A percentile compares a stretch with the other conserved stretches of the same genome.
Conservation (phyloP, 2,113 vertebrate species). For the Nansenia antarctica region DNA sequence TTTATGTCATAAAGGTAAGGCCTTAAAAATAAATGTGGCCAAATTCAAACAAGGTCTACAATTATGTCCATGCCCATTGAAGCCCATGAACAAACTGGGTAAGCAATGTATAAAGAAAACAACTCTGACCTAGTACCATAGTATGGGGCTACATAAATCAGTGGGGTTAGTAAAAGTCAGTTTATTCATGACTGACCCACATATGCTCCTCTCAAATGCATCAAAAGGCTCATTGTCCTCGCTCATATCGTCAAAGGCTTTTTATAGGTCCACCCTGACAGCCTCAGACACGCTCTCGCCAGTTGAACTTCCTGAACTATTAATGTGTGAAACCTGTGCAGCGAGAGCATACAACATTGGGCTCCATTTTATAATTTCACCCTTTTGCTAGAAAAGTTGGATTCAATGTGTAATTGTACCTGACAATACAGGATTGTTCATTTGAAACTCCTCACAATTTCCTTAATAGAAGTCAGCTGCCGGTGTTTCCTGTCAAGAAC, state of each 20-base stretch:
- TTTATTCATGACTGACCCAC: slow-evolving; percentile 68
- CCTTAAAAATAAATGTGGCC: no score
- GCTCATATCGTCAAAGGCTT: slow-evolving; percentile 46
- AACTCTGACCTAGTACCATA: slow-evolving; percentile 18
- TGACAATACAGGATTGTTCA: slow-evolving; percentile 65
- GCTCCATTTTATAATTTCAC: slow-evolving; percentile 32
- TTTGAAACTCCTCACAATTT: slow-evolving; percentile 52
- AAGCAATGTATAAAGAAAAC: slow-evolving; percentile 53
- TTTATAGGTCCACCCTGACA: slow-evolving; percentile 64
- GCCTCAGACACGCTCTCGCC: slow-evolving; percentile 48
- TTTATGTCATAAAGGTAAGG: no score
- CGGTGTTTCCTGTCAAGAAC: slow-evolving; percentile 66
- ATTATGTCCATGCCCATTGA: background rate
- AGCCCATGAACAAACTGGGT: slow-evolving; percentile 35
- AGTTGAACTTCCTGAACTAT: slow-evolving; percentile 60
- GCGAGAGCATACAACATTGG: slow-evolving; percentile 14
- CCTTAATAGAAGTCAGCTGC: slow-evolving; percentile 79
- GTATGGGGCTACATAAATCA: slow-evolving; percentile 26
- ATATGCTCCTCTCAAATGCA: slow-evolving; percentile 65
- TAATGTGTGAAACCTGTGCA: slow-evolving; percentile 46
- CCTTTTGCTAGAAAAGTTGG: slow-evolving; percentile 3
- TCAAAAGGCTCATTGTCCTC: slow-evolving; percentile 74
- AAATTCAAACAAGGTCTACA: background rate
- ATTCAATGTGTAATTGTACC: slow-evolving; percentile 57
- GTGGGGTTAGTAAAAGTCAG: slow-evolving; percentile 53